Conservation (phyloP, 2,888 invertebrate genomes). For the Mesorhabditis spiculigera region DNA sequence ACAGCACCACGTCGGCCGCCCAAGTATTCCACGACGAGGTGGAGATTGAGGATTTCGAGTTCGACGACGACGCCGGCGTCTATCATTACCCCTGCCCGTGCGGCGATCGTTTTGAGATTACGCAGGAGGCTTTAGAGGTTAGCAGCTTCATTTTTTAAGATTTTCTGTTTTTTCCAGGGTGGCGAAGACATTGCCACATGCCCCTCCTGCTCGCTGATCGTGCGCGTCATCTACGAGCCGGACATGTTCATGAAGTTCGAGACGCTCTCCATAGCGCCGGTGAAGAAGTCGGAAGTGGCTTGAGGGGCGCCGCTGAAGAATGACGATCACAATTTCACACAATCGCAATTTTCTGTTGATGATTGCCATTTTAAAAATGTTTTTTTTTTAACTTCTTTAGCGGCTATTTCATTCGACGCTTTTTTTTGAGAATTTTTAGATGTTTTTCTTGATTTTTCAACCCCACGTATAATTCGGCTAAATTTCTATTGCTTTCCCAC, state of each 20-base stretch:
- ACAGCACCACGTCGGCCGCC: neutral
- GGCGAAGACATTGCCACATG: conserved; percentile 96
- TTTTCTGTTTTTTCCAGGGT: conserved; percentile 12
- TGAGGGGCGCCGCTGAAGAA: neutral
- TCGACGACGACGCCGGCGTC: conserved; percentile 88
- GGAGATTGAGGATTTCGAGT: conserved; percentile 99
- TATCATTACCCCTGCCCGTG: conserved; percentile 98
- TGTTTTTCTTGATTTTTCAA: neutral
- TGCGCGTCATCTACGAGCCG: conserved; percentile 91
- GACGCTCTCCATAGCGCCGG: conserved; percentile 24
- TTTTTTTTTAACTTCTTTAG: neutral
- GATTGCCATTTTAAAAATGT: neutral
- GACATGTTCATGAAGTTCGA: conserved; percentile 61
- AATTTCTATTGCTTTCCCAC: no score
- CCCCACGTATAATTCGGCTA: neutral
- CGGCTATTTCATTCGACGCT: neutral
- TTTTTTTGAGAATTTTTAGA: neutral
- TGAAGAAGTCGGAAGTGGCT: neutral
- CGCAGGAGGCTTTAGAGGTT: conserved; percentile 26
- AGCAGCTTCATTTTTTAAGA: neutral
- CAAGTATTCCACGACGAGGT: conserved; percentile 64
- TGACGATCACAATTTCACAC: no score
- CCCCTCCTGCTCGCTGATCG: conserved; percentile 91
- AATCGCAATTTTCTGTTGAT: no score
- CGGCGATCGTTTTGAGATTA: conserved; percentile 91